A percentile compares a stretch with the other conserved stretches of the same genome.
Evolutionary conservation across 2,113 vertebrate species (phyloP).

Genomic region (Pao palembangensis): DNA sequence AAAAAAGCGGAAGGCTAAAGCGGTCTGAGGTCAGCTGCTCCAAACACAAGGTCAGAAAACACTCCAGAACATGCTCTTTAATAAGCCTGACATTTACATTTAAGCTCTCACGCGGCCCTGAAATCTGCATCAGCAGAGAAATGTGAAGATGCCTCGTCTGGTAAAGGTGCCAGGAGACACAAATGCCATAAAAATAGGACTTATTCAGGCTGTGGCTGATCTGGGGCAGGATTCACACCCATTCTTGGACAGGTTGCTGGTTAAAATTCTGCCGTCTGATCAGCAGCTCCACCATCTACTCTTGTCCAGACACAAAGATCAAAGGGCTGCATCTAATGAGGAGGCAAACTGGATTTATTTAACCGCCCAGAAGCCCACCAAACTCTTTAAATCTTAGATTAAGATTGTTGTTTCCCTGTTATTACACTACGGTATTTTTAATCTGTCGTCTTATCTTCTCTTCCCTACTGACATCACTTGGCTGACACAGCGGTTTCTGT

Average conservation of each 20-base stretch:
- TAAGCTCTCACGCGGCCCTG: slow-evolving; percentile 1
- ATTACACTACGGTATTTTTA: no score
- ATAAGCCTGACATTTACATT: not conserved
- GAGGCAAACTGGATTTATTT: no score
- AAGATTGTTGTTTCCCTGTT: no score
- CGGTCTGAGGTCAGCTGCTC: not conserved
- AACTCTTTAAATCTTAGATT: no score
- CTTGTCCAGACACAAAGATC: slow-evolving; percentile 8
- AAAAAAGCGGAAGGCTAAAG: no score
- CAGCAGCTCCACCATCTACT: slow-evolving; percentile 14
- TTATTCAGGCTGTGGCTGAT: slow-evolving; percentile 2
- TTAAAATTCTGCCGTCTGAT: slow-evolving; percentile 7
- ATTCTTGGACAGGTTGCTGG: not conserved
- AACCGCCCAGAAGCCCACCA: no score
- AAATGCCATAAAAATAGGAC: slow-evolving; percentile 23
- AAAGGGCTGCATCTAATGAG: slow-evolving; percentile 24
- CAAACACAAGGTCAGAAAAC: slow-evolving; percentile 1
- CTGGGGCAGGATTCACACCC: not conserved
- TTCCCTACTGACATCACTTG: no score
- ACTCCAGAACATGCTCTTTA: not conserved
- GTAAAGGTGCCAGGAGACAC: slow-evolving; percentile 22
- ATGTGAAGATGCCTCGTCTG: slow-evolving; percentile 41
- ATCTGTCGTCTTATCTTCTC: no score
- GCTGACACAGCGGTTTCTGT: not conserved
- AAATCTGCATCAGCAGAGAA: slow-evolving; percentile 38